These are phyloP conservation scores for Aphelinus atriplicis DNA, from an alignment of 1,140 invertebrate species.

Conservation along the genomic window DNA sequence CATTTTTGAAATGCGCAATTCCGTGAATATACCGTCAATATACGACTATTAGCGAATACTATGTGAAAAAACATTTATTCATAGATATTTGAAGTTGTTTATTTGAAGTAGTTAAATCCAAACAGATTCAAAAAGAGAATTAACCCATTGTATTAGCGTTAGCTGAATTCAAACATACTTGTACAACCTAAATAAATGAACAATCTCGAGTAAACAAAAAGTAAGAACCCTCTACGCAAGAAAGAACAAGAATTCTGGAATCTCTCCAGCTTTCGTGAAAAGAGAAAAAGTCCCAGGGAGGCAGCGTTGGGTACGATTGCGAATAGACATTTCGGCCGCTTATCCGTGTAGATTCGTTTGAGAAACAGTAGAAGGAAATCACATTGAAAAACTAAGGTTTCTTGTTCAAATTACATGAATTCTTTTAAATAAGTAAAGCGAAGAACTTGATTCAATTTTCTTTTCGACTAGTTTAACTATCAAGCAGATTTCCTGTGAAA, in stretches of 20 bases:
- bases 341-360: background rate
- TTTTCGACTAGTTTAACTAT: no score
- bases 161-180: constrained; percentile 44
- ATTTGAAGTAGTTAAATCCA: no score
- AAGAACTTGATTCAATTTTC: no score
- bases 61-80: no score
- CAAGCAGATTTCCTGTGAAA: no score
- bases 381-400: no score
- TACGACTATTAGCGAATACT: no score
- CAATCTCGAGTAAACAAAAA: constrained; percentile 21
- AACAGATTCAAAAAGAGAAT: background rate
- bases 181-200: constrained; percentile 28
- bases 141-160: constrained; percentile 39
- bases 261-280: constrained; percentile 36
- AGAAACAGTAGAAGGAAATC: background rate
- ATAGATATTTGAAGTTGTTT: no score
- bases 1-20: no score
- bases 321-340: constrained; percentile 7
- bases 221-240: constrained; percentile 20
- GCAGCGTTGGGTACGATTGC: constrained; percentile 25
- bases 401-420: background rate
- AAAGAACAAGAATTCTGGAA: constrained; percentile 46
- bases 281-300: background rate
- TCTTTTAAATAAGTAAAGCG: background rate
- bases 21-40: no score